phyloP scores from a whole-genome alignment of 1,140 invertebrate genomes.

The Aphelinus atriplicis region DNA sequence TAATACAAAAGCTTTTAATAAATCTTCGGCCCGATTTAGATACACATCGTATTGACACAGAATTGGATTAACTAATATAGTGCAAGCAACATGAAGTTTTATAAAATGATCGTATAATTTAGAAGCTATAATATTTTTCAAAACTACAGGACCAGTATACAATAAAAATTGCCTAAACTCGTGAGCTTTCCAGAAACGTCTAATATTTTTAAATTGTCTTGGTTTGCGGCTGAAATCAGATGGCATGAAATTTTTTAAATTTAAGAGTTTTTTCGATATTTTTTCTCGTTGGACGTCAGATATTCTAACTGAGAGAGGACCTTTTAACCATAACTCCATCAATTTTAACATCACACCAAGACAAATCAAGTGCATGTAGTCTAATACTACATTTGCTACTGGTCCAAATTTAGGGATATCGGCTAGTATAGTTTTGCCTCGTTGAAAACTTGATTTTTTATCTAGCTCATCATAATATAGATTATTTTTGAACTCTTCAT shows the following conservation, averaged over 20 bases:
- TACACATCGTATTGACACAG: neutral
- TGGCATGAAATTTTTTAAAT: slow-evolving; percentile 44
- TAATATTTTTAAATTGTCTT: slow-evolving; percentile 50
- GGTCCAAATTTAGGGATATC: slow-evolving; percentile 35
- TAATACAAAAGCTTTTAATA: slow-evolving; percentile 12
- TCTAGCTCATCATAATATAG: slow-evolving; percentile 23
- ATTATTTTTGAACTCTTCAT: slow-evolving; percentile 30
- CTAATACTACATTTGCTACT: neutral
- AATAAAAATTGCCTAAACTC: slow-evolving; percentile 62
- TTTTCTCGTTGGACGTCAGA: slow-evolving; percentile 5
- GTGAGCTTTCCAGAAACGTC: slow-evolving; percentile 61
- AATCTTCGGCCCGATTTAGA: slow-evolving; percentile 8
- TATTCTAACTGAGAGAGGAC: slow-evolving; percentile 36
- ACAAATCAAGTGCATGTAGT: slow-evolving; percentile 3
- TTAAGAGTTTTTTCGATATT: slow-evolving; percentile 17
- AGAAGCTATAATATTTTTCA: slow-evolving; percentile 17
- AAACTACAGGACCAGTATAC: slow-evolving; percentile 48
- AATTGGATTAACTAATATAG: slow-evolving; percentile 39
- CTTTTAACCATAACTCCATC: slow-evolving; percentile 47
- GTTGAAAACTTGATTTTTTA: neutral
- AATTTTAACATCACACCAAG: slow-evolving; percentile 50
- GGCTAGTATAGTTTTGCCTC: slow-evolving; percentile 15
- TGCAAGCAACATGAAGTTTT: slow-evolving; percentile 33
- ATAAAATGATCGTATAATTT: slow-evolving; percentile 35
- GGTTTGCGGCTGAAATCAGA: slow-evolving; percentile 60